Evolutionary conservation across 1,140 invertebrate genomes (phyloP), one percentile per base, ranked within the genome.

Genomic region (Theocolax elegans): DNA sequence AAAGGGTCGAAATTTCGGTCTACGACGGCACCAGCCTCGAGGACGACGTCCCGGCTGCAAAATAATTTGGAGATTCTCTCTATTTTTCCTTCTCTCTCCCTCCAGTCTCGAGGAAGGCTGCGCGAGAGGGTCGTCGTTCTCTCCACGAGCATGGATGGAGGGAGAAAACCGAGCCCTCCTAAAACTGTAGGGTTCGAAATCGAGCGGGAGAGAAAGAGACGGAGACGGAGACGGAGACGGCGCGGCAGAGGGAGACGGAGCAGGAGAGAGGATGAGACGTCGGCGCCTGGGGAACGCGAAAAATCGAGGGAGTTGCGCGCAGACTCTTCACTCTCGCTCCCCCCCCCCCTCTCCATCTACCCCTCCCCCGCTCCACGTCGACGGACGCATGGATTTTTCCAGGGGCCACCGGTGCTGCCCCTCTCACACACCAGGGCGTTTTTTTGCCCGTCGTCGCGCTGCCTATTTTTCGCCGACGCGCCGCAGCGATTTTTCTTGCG

Each of bases 1-100:
- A 81, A 82, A 81, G 81, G 80, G 74, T 73, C 77, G 79, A 81
- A 81, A 81, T 80, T 83, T 81, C 74, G 75, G 74, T 71, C 71
- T 38, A 25, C 44, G 31, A 38, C 59, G 59, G 25, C 38, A 21
- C 6, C 46, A 29, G 4, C 15, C 19, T 19, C 38, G 25, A 31
- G 72, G 76, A 72, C 74, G 74, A 70, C 58, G 69, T 51, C 60
- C 63, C 66, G 72, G 75, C 58, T 78, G 74, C 72, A 79, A 83
- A 80, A 82, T 80, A 80, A 81, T 80, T 76, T 80, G 76, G 77
- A 38, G 27, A 13, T 21, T 54, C 25, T 31, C 51, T 54, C 51
- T 31, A 12, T 51, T 19, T 48, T 17, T 48, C 15, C 21, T 17
- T 21, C 46, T 48, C 46, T 48, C 46, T 48, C 46, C 17, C 46